phyloP scores from a whole-genome alignment of 2,888 invertebrate species.

The Megaustenia siamemsis region DNA sequence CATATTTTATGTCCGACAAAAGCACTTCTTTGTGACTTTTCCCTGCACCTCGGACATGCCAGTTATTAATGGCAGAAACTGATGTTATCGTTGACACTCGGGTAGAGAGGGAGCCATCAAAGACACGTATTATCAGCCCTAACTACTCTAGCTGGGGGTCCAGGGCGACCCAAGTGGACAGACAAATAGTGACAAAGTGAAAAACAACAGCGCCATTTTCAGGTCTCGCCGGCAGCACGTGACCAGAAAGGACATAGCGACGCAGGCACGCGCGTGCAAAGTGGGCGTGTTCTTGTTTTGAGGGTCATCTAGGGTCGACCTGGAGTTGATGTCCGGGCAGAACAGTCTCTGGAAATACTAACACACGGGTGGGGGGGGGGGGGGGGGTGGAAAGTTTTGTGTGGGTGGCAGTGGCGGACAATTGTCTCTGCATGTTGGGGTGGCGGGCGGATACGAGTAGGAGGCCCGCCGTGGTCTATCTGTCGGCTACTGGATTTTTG shows the following conservation, averaged over 20 bases:
- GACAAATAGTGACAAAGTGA: slow-evolving; percentile 54
- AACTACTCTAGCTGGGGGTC: slow-evolving; percentile 19
- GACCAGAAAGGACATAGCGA: slow-evolving; percentile 42
- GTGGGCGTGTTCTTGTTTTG: slow-evolving; percentile 25
- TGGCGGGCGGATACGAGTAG: no score
- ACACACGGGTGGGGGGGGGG: neutral
- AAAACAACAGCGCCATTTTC: slow-evolving; percentile 34
- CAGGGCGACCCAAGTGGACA: slow-evolving; percentile 35
- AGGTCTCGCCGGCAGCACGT: slow-evolving; percentile 29
- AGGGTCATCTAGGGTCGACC: slow-evolving; percentile 32
- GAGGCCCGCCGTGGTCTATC: no score
- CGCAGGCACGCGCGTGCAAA: slow-evolving; percentile 52
- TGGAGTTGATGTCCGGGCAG: neutral
- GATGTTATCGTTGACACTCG: slow-evolving; percentile 34
- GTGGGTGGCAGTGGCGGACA: slow-evolving; percentile 8
- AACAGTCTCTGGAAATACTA: slow-evolving; percentile 19
- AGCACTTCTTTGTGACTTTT: slow-evolving; percentile 23
- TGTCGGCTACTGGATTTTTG: no score
- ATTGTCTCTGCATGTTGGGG: neutral
- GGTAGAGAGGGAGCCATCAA: slow-evolving; percentile 31
- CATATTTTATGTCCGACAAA: no score
- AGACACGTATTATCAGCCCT: slow-evolving; percentile 37
- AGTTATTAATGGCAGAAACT: slow-evolving; percentile 29
- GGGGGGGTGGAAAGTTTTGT: slow-evolving; percentile 13
- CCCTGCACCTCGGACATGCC: slow-evolving; percentile 4